phyloP scores from a whole-genome alignment of 1,140 invertebrate genomes.

The Camponotus vicinus region DNA sequence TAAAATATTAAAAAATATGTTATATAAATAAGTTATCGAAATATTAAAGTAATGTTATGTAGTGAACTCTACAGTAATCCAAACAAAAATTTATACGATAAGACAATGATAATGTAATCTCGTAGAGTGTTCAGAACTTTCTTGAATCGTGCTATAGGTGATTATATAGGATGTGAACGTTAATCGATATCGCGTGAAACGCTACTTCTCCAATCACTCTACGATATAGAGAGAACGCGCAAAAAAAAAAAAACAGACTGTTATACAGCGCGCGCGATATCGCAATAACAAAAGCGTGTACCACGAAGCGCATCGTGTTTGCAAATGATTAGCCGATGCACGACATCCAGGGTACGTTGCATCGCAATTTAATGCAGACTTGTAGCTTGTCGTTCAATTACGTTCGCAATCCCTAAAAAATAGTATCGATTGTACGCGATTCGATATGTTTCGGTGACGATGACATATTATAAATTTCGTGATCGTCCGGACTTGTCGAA shows the following conservation, averaged over 20 bases:
- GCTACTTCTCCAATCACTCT: constrained; percentile 59
- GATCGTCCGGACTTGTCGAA: neutral
- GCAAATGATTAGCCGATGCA: constrained; percentile 54
- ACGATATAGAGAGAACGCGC: neutral
- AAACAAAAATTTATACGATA: neutral
- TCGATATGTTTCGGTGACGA: constrained; percentile 6
- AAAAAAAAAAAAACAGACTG: constrained; percentile 26
- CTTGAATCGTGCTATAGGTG: constrained; percentile 8
- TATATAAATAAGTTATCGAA: neutral
- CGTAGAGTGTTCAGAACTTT: constrained; percentile 20
- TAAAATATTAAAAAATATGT: neutral
- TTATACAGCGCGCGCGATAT: constrained; percentile 49
- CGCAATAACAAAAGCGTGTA: constrained; percentile 62
- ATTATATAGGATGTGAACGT: constrained; percentile 31
- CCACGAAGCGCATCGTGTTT: constrained; percentile 57
- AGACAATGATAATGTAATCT: constrained; percentile 41
- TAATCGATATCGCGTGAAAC: constrained; percentile 67
- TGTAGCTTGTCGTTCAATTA: constrained; percentile 54
- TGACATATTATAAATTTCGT: neutral
- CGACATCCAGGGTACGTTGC: constrained; percentile 23
- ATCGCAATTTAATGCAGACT: constrained; percentile 56
- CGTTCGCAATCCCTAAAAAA: constrained; percentile 36
- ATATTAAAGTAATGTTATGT: neutral
- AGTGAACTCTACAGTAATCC: neutral
- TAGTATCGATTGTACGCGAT: constrained; percentile 29